Conservation (phyloP, 2,888 invertebrate genomes). For the Caenorhabditis japonica region DNA sequence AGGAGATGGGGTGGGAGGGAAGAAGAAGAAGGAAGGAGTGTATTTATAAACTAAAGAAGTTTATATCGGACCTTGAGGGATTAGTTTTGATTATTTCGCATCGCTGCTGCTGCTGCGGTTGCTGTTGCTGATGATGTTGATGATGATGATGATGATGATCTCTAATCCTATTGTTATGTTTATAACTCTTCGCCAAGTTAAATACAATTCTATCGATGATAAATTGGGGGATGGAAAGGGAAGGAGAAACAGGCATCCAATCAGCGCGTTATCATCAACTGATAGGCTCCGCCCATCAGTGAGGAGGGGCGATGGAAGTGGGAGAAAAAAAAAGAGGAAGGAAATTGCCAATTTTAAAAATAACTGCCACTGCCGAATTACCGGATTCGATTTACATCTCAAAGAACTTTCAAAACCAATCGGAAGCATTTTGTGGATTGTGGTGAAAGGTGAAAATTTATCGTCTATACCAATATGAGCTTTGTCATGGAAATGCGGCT, state of each 20-base stretch:
- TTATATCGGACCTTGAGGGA: slow-evolving; percentile 19
- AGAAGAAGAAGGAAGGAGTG: background rate
- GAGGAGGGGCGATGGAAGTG: slow-evolving; percentile 1
- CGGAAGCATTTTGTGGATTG: too few relatives aligned
- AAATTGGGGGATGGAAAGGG: background rate
- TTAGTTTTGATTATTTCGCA: slow-evolving; percentile 39
- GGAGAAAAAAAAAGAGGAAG: background rate
- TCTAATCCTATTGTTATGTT: slow-evolving; percentile 45
- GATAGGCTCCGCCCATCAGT: slow-evolving; percentile 29
- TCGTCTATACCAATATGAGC: slow-evolving; percentile 20
- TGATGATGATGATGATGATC: background rate
- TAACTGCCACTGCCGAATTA: too few relatives aligned
- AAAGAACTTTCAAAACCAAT: too few relatives aligned
- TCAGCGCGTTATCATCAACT: slow-evolving; percentile 31
- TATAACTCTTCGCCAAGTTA: slow-evolving; percentile 9
- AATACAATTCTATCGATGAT: background rate
- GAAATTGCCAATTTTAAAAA: background rate
- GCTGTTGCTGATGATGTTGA: background rate
- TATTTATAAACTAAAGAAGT: slow-evolving; percentile 33
- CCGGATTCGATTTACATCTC: too few relatives aligned
- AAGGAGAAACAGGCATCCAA: slow-evolving; percentile 1
- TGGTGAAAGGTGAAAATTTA: slow-evolving; percentile 28
- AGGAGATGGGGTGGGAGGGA: too few relatives aligned
- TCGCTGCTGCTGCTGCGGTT: background rate
- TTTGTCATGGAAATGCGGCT: slow-evolving; percentile 16